A percentile compares a stretch with the other conserved stretches of the same genome.
Conservation (phyloP, 2,113 vertebrate genomes). For the Piliocolobus tephrosceles region DNA sequence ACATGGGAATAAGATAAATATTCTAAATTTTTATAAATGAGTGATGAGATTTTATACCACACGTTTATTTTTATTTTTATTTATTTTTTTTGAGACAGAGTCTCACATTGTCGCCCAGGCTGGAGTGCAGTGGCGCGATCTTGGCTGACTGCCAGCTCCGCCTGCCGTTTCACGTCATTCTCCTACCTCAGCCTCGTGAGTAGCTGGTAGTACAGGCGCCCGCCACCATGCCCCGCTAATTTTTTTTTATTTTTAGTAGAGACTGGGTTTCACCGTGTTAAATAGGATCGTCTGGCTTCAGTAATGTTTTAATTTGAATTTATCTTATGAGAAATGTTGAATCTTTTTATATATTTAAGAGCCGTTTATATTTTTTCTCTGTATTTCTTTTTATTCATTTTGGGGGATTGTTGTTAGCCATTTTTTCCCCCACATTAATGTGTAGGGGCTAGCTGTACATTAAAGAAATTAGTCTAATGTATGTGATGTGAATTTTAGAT, state of each 20-base stretch:
- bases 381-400: not conserved
- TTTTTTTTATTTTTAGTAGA: too few relatives aligned
- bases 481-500: not conserved
- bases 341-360: not conserved
- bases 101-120: too few relatives aligned
- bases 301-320: not conserved
- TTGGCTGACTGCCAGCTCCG: too few relatives aligned
- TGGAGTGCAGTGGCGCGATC: too few relatives aligned
- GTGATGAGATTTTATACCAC: not conserved
- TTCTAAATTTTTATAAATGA: not conserved
- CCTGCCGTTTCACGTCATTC: too few relatives aligned
- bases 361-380: not conserved
- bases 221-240: too few relatives aligned
- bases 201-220: too few relatives aligned
- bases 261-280: too few relatives aligned
- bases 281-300: not conserved
- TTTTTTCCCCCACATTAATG: not conserved
- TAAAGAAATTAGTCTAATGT: not conserved
- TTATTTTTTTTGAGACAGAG: too few relatives aligned
- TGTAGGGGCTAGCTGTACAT: not conserved
- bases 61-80: not conserved
- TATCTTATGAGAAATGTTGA: not conserved
- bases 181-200: accelerated
- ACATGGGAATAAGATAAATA: not conserved
- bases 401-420: not conserved